A percentile compares a stretch with the other conserved stretches of the same genome.
Evolutionary conservation across 2,797 vertebrate genomes (phyloP).

Genomic region (Discoglossus pictus): DNA sequence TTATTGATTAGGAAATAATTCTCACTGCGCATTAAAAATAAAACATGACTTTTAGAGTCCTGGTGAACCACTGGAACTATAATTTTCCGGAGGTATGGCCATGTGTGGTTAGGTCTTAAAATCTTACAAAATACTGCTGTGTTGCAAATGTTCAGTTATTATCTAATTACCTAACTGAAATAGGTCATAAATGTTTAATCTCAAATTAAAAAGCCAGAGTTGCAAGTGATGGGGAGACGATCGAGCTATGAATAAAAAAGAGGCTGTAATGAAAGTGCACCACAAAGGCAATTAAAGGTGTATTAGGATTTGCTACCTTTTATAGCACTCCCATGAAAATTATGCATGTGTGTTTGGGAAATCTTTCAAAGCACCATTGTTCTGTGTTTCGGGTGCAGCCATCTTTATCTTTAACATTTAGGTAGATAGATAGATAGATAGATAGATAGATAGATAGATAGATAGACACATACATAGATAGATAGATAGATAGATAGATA

Average conservation of each 20-base stretch:
- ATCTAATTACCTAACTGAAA: conserved; percentile 45
- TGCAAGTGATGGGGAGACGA: conserved; percentile 40
- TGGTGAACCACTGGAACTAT: not conserved
- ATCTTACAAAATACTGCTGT: conserved; percentile 22
- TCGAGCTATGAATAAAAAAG: conserved; percentile 33
- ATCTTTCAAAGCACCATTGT: too few species aligned
- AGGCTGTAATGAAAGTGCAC: conserved; percentile 37
- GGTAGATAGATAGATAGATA: too few species aligned
- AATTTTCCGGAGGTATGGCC: not conserved
- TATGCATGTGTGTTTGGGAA: not conserved
- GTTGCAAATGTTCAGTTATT: conserved; percentile 37
- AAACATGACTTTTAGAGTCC: not conserved
- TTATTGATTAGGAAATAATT: too few species aligned
- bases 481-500: too few species aligned
- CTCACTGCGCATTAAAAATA: too few species aligned
- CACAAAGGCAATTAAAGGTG: conserved; percentile 44
- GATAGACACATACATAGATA: too few species aligned
- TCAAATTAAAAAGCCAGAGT: conserved; percentile 42
- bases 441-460: too few species aligned
- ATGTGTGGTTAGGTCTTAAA: not conserved
- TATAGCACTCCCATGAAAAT: conserved; percentile 29
- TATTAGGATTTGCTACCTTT: conserved; percentile 33
- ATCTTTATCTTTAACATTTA: too few species aligned
- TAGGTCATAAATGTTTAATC: conserved; percentile 49
- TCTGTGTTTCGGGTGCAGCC: too few species aligned